Evolutionary conservation across 2,797 vertebrate genomes (phyloP).

Genomic region (Lepus oiostolus): DNA sequence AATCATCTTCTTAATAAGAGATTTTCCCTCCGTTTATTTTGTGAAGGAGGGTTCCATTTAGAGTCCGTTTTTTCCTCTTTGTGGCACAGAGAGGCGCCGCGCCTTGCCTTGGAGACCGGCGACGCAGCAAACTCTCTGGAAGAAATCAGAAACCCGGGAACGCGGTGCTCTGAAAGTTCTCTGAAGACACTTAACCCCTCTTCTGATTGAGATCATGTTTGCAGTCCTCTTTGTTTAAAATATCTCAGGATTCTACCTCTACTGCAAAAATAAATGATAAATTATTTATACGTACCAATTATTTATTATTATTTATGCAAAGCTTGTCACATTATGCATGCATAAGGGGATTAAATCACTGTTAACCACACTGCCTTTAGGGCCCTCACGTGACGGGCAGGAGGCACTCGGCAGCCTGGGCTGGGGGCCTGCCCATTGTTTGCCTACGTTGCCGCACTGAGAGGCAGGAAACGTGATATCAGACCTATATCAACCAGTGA

Average conservation of each 20-base stretch:
- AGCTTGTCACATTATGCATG: conserved; percentile 98
- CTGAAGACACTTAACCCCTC: conserved; percentile 86
- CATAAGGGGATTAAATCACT: conserved; percentile 97
- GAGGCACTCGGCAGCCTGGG: conserved; percentile 85
- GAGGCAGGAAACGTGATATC: conserved; percentile 61
- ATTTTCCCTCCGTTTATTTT: conserved; percentile 55
- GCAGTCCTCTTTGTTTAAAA: conserved; percentile 90
- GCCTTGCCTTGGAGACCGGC: conserved; percentile 39
- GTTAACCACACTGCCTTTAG: conserved; percentile 95
- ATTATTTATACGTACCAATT: conserved; percentile 99
- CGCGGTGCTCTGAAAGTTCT: conserved; percentile 73
- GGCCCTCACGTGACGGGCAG: conserved; percentile 85
- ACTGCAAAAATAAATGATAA: conserved; percentile 99
- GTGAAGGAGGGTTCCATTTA: conserved; percentile 42
- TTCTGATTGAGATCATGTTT: conserved; percentile 87
- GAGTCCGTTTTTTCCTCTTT: conserved; percentile 67
- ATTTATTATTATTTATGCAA: conserved; percentile 99
- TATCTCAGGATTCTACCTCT: conserved; percentile 95
- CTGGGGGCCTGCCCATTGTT: conserved; percentile 79
- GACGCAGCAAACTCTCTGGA: conserved; percentile 55
- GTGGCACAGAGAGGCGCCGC: conserved; percentile 5
- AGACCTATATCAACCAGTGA: conserved; percentile 58
- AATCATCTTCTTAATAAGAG: neutral
- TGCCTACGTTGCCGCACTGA: conserved; percentile 66
- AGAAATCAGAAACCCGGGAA: conserved; percentile 75